Conservation (phyloP, 2,113 vertebrate species). For the Gracilinanus agilis region DNA sequence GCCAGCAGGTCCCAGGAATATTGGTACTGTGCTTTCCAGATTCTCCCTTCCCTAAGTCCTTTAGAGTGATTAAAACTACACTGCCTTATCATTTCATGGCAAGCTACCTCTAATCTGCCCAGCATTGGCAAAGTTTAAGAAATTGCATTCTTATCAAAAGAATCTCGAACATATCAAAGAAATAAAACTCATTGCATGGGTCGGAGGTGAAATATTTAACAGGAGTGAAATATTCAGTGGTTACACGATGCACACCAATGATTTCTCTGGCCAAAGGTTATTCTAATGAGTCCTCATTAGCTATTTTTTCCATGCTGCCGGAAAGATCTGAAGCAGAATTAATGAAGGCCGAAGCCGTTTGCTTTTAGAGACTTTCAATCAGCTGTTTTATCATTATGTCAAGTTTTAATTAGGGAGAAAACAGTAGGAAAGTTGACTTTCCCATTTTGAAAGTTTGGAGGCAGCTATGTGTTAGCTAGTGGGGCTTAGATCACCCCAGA, state of each 20-base stretch:
- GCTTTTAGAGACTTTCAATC: background rate
- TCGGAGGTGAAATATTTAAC: conserved; percentile 63
- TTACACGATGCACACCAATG: conserved; percentile 43
- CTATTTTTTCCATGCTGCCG: background rate
- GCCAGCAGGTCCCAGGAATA: background rate
- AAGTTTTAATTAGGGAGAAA: background rate
- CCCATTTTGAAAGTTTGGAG: background rate
- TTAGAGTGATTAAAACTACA: accelerated
- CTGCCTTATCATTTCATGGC: background rate
- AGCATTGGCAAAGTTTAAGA: background rate
- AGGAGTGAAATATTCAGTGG: conserved; percentile 67
- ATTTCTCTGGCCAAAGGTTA: background rate
- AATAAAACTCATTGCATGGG: background rate
- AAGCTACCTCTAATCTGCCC: background rate
- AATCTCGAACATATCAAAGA: background rate
- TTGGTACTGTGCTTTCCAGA: background rate
- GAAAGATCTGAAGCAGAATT: background rate
- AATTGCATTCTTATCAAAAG: background rate
- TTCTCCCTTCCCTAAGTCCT: background rate
- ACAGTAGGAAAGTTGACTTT: background rate
- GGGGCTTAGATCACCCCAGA: accelerated
- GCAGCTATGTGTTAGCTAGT: accelerated
- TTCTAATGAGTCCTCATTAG: background rate
- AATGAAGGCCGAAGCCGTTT: background rate
- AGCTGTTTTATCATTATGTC: background rate